Evolutionary conservation across 2,888 invertebrate genomes (phyloP), one percentile per base, ranked within the genome.

Genomic region (Cephalotes varians): DNA sequence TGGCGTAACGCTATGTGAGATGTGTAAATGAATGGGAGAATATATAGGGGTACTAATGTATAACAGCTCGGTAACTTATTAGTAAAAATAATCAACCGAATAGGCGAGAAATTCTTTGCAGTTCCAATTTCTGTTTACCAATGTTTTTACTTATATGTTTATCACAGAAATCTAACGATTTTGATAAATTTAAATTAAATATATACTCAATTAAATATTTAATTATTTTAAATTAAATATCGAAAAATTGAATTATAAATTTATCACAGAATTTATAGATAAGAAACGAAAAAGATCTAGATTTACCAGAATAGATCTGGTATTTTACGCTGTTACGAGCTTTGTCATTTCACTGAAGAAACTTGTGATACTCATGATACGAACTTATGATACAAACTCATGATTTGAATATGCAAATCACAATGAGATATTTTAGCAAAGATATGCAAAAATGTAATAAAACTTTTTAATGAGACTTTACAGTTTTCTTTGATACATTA

Each of bases 301-400:
- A 18, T 54, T n/a, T n/a, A n/a, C n/a, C 37, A 54, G 6, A 49
- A 6, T 56, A 15, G 34, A 71, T 71, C 2, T 34, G 3, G 5
- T 34, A 56, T 25, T 37, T 72, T 18, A 12, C 18, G 10, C 15
- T 69, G 4, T 71, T 71, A 71, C 34, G 6, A 37, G 37, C 18
- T 72, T 34, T 12, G 25, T 72, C 25, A 37, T 12, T 37, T 25
- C 25, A 56, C 12, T 12, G 18, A 72, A 72, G 54, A 37, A 56
- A 71, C 18, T 71, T 34, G 25, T 25, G 37, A 56, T 44, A 65
- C 64, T 65, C 10, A 44, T 44, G 64, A 65, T 65, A 65, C 64
- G 44, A 65, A 65, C 64, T 65, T 56, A 72, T 25, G 10, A 54
- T 65, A 65, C 64, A 65, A 65, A 65, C 64, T 65, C 71, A 72